Base-by-base conservation (phyloP, 2,797 vertebrate genomes). In the Alectoris magna region DNA sequence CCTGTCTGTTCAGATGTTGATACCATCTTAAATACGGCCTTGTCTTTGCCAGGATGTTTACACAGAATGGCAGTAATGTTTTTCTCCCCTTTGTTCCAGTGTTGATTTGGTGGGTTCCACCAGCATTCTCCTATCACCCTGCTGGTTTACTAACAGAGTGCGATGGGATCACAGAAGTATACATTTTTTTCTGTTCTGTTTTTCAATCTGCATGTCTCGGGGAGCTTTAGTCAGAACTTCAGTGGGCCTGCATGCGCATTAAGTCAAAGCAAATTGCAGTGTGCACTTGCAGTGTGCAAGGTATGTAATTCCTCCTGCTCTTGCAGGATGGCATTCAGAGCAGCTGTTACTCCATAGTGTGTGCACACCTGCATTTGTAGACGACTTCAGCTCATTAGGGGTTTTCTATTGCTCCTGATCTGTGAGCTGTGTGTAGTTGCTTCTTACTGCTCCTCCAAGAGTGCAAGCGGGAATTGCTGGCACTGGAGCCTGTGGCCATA, bases 361-460 rank as follows among this genome's bases (percentile, higher is more conserved):
- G 44, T 2, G 9, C 0, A 3, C 51, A 22, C 29, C 7, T 3
- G 17, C 60, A n/a, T 15, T 29, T 2, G 0, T 7, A 15, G 29
- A 6, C 49, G 31, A 19, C 16, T 73, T 51, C 41, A 75, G 46
- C 73, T 75, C 68, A 9, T 18, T 1, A 14, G 8, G 34, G n/a
- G 19, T 39, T 49, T 11, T 3, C 22, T 49, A 5, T 22, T 66
- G 31, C 44, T 78, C 36, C 68, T n/a, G 36, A 34, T 49, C 21
- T 13, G 49, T 36, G 64, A 68, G 27, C 16, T 74, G 9, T 44
- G 46, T 60, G 6, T 39, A 56, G 72, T 16, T 31, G 56, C 14
- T 44, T 46, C 26, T 38, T 10, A 16, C 24, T 62, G 58, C 22
- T 12, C 6, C 51, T 64, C 67, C 39, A 49, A 58, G 26, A 48